Base-by-base conservation (phyloP, 2,113 vertebrate genomes). In the Hypocryptadius cinnamomeus region DNA sequence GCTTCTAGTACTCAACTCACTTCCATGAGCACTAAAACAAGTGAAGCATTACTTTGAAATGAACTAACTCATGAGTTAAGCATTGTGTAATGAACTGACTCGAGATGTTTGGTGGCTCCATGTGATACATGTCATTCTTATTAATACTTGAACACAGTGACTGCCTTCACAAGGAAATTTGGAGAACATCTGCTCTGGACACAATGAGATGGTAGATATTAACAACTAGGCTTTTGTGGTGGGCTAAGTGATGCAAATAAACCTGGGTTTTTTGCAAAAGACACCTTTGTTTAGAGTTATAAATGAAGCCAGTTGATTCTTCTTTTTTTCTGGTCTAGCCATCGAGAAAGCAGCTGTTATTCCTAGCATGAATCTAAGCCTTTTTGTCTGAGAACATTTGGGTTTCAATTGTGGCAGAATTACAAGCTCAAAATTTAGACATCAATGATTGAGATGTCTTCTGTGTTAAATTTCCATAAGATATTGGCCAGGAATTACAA, bases 351-450 rank as follows among this genome's bases (percentile, higher is more conserved):
- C 81, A 91, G 68, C 80, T 95, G 93, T 94, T 92, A 90, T 65
- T 95, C 85, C 66, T 93, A 64, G 95, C 90, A 44, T 93, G 95
- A 95, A 92, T 92, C 68, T 89, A 60, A 95, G 92, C 69, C 47
- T 76, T 83, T 93, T 89, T 94, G 60, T 96, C 79, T 53, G 57
- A 76, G 78, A 85, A 87, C 91, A 74, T 72, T 90, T 95, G 76
- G 80, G 54, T 68, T 96, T 94, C 89, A 95, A 15, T 95, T 94
- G 65, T 1, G 11, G 48, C 79, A 88, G 53, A 92, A 22, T 88
- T 92, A 74, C 15, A 86, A 83, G 35, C 50, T 89, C 47, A 91
- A 77, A 89, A 96, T 92, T 59, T 15, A 85, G 82, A 92, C 84
- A 85, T 93, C 78, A 87, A 22, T 5, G 15, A 71, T 48, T 61